Percentiles rank a stretch among this genome's conserved stretches.
Conservation (phyloP, 2,113 vertebrate genomes). For the Boleophthalmus pectinirostris region DNA sequence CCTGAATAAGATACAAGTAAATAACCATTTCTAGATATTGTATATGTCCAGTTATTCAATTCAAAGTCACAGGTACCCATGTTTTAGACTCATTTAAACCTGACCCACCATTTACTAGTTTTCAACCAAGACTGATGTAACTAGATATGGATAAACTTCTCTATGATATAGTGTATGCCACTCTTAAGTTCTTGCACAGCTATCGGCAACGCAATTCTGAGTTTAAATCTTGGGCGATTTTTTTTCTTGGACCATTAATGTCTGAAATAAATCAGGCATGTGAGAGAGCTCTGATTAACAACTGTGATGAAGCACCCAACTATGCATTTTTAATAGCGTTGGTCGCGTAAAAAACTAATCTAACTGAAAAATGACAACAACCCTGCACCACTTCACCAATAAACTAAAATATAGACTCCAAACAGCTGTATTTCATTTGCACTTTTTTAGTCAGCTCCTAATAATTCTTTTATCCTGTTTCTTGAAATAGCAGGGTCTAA, state of each 20-base stretch:
- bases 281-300: neutral
- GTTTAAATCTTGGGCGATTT: neutral
- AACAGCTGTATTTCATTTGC: conserved; percentile 6
- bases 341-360: conserved; percentile 4
- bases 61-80: neutral
- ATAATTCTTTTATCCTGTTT: conserved; percentile 12
- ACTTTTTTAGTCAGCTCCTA: neutral
- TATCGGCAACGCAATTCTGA: neutral
- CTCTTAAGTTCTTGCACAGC: neutral
- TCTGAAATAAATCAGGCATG: conserved; percentile 6
- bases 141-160: neutral
- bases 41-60: neutral
- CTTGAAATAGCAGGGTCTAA: conserved; percentile 10
- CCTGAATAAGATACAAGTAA: too few relatives aligned
- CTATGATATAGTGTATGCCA: neutral
- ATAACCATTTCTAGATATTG: too few relatives aligned
- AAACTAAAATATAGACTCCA: conserved; percentile 8
- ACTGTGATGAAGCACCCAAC: neutral
- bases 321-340: conserved; percentile 10
- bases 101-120: neutral
- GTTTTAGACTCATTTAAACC: neutral
- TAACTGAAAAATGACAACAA: conserved; percentile 17
- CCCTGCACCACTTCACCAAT: conserved; percentile 3
- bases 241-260: conserved; percentile 3
- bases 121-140: neutral